These are phyloP conservation scores for Ectobius pallidus DNA, from an alignment of 2,888 invertebrate genomes.

Conservation along the genomic window DNA sequence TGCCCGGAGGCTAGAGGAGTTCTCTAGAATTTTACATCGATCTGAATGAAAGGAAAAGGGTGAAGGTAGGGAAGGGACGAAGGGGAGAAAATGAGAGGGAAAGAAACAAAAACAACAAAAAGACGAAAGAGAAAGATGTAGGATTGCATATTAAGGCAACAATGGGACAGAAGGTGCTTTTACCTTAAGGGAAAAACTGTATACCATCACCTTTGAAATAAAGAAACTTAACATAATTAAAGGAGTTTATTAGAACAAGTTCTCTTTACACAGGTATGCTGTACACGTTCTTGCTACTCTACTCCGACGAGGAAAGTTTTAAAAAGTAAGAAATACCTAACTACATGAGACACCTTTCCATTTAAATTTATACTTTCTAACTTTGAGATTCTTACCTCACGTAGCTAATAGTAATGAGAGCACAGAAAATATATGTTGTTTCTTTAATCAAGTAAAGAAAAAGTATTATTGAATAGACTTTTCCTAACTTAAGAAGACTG, in stretches of 20 bases:
- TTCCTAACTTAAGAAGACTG: too few relatives aligned
- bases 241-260: not conserved
- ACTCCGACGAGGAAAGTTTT: not conserved
- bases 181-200: not conserved
- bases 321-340: not conserved
- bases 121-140: too few relatives aligned
- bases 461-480: too few relatives aligned
- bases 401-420: too few relatives aligned
- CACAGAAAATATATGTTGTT: too few relatives aligned
- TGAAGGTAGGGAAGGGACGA: not conserved
- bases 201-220: not conserved
- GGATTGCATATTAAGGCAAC: not conserved
- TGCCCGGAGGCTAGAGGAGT: not conserved
- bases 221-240: not conserved
- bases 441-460: too few relatives aligned
- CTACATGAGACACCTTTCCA: not conserved
- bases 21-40: constrained; percentile 8
- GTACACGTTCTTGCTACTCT: not conserved
- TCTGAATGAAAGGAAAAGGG: not conserved
- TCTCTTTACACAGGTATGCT: not conserved
- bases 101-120: too few relatives aligned
- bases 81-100: too few relatives aligned
- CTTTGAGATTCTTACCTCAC: not conserved
- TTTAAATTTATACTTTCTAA: not conserved
- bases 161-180: not conserved